Evolutionary conservation across 2,888 invertebrate species (phyloP).

Genomic region (Phyllotreta cruciferae): DNA sequence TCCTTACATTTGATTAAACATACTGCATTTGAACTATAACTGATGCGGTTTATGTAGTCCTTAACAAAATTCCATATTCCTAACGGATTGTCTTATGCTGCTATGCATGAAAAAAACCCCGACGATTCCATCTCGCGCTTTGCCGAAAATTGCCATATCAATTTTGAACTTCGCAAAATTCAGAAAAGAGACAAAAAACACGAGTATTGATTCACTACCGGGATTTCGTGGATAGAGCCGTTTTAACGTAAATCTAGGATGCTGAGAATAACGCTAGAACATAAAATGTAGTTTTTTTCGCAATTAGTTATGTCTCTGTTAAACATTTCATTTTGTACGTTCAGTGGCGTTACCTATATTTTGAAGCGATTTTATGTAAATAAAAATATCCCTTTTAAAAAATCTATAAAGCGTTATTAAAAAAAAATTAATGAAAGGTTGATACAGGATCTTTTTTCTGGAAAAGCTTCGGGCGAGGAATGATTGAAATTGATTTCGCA

Average conservation of each 20-base stretch:
- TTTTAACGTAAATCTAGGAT: conserved; percentile 1
- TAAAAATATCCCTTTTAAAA: no score
- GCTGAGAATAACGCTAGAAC: no score
- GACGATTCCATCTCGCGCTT: conserved; percentile 8
- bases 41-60: conserved; percentile 9
- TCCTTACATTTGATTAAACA: conserved; percentile 18
- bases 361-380: no score
- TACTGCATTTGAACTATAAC: conserved; percentile 16
- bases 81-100: conserved; percentile 6
- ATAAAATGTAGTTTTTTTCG: no score
- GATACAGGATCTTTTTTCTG: neutral
- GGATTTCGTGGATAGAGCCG: neutral
- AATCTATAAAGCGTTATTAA: neutral
- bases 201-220: conserved; percentile 6
- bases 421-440: neutral
- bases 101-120: neutral
- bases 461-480: neutral
- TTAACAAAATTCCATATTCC: conserved; percentile 3
- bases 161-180: conserved; percentile 13
- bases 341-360: no score
- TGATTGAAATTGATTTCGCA: conserved; percentile 10
- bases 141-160: conserved; percentile 14
- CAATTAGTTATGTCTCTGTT: no score
- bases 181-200: conserved; percentile 1
- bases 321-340: no score